phyloP scores from a whole-genome alignment of 37 sponge, comb jelly and placozoan species.

The Oopsacas minuta region DNA sequence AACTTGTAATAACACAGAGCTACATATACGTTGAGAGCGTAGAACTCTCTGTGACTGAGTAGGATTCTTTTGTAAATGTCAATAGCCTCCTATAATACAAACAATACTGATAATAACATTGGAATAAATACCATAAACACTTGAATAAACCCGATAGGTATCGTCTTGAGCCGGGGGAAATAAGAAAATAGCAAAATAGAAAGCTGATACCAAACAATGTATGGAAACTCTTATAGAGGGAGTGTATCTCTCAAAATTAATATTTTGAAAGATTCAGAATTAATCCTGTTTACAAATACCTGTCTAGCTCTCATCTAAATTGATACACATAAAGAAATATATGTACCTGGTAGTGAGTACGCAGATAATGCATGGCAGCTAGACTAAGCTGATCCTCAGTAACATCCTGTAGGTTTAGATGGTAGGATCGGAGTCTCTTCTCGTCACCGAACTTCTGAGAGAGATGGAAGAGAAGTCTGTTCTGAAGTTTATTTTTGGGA shows the following conservation, averaged over 20 bases:
- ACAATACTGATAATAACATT: too few species aligned
- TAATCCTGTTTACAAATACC: too few species aligned
- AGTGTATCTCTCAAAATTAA: too few species aligned
- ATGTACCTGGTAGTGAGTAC: conserved; percentile 91
- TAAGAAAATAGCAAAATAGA: too few species aligned
- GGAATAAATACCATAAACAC: too few species aligned
- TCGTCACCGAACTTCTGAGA: conserved; percentile 95
- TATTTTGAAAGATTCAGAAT: too few species aligned
- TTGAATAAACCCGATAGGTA: too few species aligned
- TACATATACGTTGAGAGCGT: conserved; percentile 94
- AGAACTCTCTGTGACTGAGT: conserved; percentile 83
- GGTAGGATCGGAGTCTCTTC: conserved; percentile 59
- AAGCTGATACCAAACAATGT: too few species aligned
- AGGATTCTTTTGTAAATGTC: conserved; percentile 94
- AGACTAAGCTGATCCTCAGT: conserved; percentile 95
- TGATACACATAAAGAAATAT: too few species aligned
- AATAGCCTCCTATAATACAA: conserved; percentile 60
- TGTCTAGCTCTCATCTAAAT: too few species aligned
- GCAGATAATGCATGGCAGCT: conserved; percentile 93
- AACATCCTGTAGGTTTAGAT: conserved; percentile 73
- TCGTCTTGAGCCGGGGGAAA: too few species aligned
- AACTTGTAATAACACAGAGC: conserved; percentile 99
- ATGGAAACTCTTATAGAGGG: too few species aligned
- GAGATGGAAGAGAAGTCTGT: conserved; percentile 81
- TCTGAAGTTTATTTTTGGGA: conserved; percentile 56